Base-by-base conservation (phyloP, 64 coral and sea anemone genomes). In the Porites australiensis region DNA sequence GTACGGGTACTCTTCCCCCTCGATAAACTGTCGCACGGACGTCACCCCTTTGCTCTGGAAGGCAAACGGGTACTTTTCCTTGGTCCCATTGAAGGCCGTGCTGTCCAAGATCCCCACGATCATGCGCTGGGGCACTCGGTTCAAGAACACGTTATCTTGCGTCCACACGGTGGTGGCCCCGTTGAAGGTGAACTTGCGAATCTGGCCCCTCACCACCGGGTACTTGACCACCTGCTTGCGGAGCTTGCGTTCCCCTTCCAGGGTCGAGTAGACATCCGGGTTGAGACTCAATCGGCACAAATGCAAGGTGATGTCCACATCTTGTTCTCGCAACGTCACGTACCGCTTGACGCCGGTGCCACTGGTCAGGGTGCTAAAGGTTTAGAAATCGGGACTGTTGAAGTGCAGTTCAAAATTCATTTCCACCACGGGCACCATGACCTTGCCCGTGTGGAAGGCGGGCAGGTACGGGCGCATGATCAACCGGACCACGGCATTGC, bases 1-100 rank as follows among this genome's bases (percentile, higher is more conserved):
- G 58, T 46, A 66, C 4, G 86, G 92, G 67, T 88, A 88, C 77
- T 67, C 93, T 69, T 90, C 82, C 0, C 93, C 79, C 0, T 58
- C 13, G 12, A 95, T 57, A 13, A 86, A 13, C 15, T 86, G 87
- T 37, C 64, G 73, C 55, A 95, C 76, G 19, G 20, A 18, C 44
- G n/a, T 43, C 58, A 90, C 13, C 2, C 57, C 72, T 44, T 67
- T 77, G 7, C 75, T 89, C 49, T 83, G 67, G 58, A 90, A 90
- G 10, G 45, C 18, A 82, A 94, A 94, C 6, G 87, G 93, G 45
- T 83, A 45, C 67, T 74, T 64, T 0, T 8, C 5, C 0, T 13
- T 0, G 8, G 54, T 8, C 0, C 93, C 77, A 68, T 83, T 69
- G 92, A 73, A 94, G 15, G 67, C 80, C 0, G 18, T 12, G n/a